Evolutionary conservation across 2,888 invertebrate genomes (phyloP).

Genomic region (Macrosoma leucophasiata): DNA sequence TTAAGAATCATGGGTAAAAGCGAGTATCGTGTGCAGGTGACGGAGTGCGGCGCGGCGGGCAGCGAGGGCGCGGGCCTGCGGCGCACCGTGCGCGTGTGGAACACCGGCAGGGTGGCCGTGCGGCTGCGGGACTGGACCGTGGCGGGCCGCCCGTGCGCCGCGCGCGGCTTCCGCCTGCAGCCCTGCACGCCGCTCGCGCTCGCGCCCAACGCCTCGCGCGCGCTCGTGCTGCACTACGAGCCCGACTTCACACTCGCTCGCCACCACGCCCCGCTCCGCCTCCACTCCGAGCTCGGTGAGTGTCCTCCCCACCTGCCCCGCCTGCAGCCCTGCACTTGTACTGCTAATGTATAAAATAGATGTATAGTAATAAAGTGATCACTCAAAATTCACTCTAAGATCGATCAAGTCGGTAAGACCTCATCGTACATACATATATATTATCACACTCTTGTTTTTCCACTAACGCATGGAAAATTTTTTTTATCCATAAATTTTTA

Average conservation of each 20-base stretch:
- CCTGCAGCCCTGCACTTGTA: not conserved
- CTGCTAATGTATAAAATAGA: too few relatives aligned
- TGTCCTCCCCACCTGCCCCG: not conserved
- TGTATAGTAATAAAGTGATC: too few relatives aligned
- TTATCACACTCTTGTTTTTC: too few relatives aligned
- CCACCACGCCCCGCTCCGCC: conserved; percentile 34
- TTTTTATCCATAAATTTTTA: too few relatives aligned
- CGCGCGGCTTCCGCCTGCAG: conserved; percentile 50
- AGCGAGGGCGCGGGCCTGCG: conserved; percentile 63
- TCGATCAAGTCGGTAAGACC: not conserved
- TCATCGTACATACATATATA: too few relatives aligned
- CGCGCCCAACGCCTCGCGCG: conserved; percentile 47
- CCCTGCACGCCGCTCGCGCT: conserved; percentile 51
- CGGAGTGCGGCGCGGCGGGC: conserved; percentile 81
- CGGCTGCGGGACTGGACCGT: conserved; percentile 71
- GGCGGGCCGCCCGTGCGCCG: conserved; percentile 45
- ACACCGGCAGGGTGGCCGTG: conserved; percentile 94
- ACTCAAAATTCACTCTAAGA: not conserved
- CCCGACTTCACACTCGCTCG: conserved; percentile 52
- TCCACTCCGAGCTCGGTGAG: conserved; percentile 33
- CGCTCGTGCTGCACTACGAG: conserved; percentile 43
- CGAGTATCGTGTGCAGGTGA: conserved; percentile 83
- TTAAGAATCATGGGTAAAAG: too few relatives aligned
- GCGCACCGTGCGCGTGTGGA: conserved; percentile 88
- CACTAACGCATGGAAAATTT: too few relatives aligned